These are phyloP conservation scores for Sylvilagus bachmani DNA, from an alignment of 2,113 vertebrate genomes.

Conservation along the genomic window DNA sequence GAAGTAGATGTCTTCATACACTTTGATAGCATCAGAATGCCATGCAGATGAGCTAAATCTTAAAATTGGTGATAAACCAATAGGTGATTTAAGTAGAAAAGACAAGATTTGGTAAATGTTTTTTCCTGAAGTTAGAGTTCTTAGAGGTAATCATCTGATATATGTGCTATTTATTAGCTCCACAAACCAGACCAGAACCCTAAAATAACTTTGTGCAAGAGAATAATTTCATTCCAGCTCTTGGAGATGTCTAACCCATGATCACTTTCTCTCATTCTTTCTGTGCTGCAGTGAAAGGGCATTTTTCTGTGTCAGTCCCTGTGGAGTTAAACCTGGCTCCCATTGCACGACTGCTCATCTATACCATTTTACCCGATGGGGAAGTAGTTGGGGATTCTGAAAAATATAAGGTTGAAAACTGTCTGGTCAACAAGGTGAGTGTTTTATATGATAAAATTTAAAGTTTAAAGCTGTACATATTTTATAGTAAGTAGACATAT, in stretches of 20 bases:
- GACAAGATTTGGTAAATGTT: background rate
- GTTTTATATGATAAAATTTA: background rate
- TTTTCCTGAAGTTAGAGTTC: background rate
- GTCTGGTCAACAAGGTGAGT: slow-evolving; percentile 93
- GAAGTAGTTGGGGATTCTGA: slow-evolving; percentile 92
- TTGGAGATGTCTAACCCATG: background rate
- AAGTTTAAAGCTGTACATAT: background rate
- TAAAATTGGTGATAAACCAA: background rate
- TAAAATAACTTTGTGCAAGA: background rate
- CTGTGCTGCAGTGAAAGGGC: slow-evolving; percentile 84
- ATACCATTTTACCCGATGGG: slow-evolving; percentile 87
- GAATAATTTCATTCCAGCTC: background rate
- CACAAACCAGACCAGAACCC: background rate
- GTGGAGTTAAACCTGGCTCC: slow-evolving; percentile 88
- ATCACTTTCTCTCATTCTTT: background rate
- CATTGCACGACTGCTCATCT: slow-evolving; percentile 91
- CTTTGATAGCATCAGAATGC: background rate
- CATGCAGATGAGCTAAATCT: background rate
- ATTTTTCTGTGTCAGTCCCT: slow-evolving; percentile 83
- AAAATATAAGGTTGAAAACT: slow-evolving; percentile 88
- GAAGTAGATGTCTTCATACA: background rate
- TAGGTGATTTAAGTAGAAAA: background rate
- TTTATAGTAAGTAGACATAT: too few relatives aligned
- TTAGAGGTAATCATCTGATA: background rate
- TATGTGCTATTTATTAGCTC: background rate